phyloP scores from a whole-genome alignment of 1,140 invertebrate species.

The Pararge aegeria region DNA sequence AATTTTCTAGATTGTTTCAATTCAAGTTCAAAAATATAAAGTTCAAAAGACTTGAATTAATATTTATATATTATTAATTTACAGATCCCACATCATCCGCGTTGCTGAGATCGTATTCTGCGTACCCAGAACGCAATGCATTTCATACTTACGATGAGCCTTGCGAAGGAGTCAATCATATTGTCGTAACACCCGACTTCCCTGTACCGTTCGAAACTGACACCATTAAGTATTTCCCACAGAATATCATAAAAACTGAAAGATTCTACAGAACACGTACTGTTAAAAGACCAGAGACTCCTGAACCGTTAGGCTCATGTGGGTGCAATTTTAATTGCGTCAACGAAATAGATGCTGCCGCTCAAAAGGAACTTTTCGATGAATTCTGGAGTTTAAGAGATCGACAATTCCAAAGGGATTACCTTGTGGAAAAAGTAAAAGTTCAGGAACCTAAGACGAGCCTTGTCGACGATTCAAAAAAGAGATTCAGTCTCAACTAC shows the following conservation, averaged over 20 bases:
- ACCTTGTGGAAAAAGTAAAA: slow-evolving; percentile 1
- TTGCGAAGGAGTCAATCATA: background rate
- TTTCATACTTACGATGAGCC: background rate
- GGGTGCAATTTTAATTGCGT: background rate
- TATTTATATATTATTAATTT: background rate
- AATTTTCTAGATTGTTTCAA: no score
- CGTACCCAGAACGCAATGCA: background rate
- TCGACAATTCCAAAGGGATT: slow-evolving; percentile 1
- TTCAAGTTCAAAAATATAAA: no score
- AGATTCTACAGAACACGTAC: background rate
- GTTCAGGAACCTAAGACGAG: slow-evolving; percentile 8
- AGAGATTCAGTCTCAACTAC: background rate
- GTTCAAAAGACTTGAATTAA: background rate
- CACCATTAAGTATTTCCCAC: background rate
- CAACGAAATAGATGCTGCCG: background rate
- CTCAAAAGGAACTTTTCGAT: background rate
- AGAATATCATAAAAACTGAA: background rate
- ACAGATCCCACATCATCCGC: background rate
- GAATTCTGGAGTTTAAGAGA: slow-evolving; percentile 6
- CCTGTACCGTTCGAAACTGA: background rate
- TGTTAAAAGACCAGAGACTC: background rate
- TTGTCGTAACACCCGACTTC: background rate
- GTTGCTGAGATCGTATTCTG: background rate
- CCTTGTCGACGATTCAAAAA: background rate
- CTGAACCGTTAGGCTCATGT: slow-evolving; percentile 1